Percentiles rank a stretch among this genome's conserved stretches.
Evolutionary conservation across 2,797 vertebrate species (phyloP).

Genomic region (Pachyuromys duprasi): DNA sequence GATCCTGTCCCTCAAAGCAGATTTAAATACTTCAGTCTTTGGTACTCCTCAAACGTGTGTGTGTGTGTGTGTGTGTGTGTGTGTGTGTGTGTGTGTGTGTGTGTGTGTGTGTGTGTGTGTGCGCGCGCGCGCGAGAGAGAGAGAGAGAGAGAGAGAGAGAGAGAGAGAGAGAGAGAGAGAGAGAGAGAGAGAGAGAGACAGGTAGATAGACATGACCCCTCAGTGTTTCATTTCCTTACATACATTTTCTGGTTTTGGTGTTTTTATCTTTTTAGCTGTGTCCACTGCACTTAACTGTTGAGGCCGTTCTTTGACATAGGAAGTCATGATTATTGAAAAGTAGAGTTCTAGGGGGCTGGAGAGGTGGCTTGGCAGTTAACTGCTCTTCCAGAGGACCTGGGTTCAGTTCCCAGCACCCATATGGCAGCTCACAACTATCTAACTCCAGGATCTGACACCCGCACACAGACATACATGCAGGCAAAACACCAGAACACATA

Average conservation of each 20-base stretch:
- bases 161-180: no score
- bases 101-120: no score
- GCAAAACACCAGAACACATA: not conserved
- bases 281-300: not conserved
- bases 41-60: no score
- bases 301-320: not conserved
- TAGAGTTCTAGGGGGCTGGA: not conserved
- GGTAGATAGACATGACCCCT: no score
- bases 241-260: not conserved
- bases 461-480: not conserved
- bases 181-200: no score
- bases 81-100: no score
- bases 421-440: not conserved
- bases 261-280: not conserved
- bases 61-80: no score
- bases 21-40: not conserved
- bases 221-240: not conserved
- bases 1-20: not conserved
- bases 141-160: no score
- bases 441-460: not conserved
- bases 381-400: not conserved
- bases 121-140: no score
- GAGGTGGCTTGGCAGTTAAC: not conserved
- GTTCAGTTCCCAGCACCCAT: not conserved
- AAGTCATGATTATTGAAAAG: slow-evolving; percentile 6